Evolutionary conservation across 2,888 invertebrate genomes (phyloP).

Genomic region (Plebejus argus): DNA sequence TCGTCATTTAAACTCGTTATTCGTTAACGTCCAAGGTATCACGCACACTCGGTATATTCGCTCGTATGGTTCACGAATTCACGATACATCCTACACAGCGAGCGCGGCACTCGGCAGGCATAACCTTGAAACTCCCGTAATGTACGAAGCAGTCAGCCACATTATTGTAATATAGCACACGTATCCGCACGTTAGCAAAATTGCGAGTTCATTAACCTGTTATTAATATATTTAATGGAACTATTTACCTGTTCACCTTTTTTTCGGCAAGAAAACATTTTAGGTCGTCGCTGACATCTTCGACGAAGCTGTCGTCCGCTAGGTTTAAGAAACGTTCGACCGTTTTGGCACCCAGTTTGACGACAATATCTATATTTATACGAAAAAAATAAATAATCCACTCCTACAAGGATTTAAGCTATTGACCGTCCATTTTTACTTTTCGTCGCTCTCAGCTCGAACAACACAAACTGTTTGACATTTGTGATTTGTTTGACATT

Average conservation of each 20-base stretch:
- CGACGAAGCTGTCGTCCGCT: constrained; percentile 74
- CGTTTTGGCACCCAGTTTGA: constrained; percentile 80
- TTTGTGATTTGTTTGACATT: constrained; percentile 42
- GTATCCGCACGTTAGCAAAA: constrained; percentile 34
- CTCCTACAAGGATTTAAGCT: constrained; percentile 62
- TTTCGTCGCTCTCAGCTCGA: constrained; percentile 44
- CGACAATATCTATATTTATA: constrained; percentile 51
- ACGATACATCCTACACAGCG: constrained; percentile 54
- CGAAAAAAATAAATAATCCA: constrained; percentile 54
- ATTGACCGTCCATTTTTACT: constrained; percentile 56
- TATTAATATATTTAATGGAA: constrained; percentile 45
- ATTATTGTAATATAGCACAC: constrained; percentile 37
- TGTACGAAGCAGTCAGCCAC: constrained; percentile 32
- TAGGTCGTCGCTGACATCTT: constrained; percentile 76
- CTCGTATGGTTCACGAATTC: constrained; percentile 49
- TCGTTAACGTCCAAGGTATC: constrained; percentile 58
- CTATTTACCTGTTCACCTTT: constrained; percentile 78
- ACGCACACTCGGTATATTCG: constrained; percentile 58
- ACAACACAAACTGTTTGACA: constrained; percentile 53
- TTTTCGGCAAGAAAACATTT: constrained; percentile 73
- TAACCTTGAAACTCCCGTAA: constrained; percentile 68
- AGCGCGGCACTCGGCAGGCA: constrained; percentile 52
- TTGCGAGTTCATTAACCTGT: constrained; percentile 33
- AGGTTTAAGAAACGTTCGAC: constrained; percentile 73
- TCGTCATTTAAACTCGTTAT: constrained; percentile 42